Base-by-base conservation (phyloP, 2,797 vertebrate genomes). In the Hoplostethus mediterraneus region DNA sequence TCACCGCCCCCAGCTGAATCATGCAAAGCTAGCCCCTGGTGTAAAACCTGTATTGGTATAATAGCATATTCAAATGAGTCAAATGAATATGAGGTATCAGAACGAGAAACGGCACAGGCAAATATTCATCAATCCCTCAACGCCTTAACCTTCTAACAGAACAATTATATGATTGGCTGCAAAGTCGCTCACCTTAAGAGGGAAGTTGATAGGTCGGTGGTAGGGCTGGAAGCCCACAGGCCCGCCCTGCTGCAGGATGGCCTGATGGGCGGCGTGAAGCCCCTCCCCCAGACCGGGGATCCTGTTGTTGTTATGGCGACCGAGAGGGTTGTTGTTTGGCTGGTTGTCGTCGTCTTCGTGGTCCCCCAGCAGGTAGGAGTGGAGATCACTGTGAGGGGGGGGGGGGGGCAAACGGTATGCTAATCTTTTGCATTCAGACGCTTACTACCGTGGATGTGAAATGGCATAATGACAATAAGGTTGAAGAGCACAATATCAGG, bases 211-310 rank as follows among this genome's bases (percentile, higher is more conserved):
- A 70, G 98, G 97, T 45, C 97, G 95, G 25, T 95, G 96, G 89
- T 99, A 99, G 28, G 97, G 96, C 93, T 98, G 97, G 89, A 98
- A 98, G 73, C 97, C 97, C 13, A 98, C 90, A 6, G 97, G 97
- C 13, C 97, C 97, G 7, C 97, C 97, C 88, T 98, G 98, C 65
- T 97, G 98, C 71, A 99, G 92, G 78, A 99, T 98, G 90, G 98
- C 97, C 92, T 99, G 97, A 86, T 99, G 98, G 63, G 97, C 97
- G 3, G 97, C 97, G 2, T 99, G 97, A 75, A 99, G 95, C 59
- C 98, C 98, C 86, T 98, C 97, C 16, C 96, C 96, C 11, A 97
- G 95, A 42, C 95, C 90, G 17, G 95, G 96, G 6, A 98, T 95
- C 51, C 95, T 94, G 81, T 98, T 97, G 86, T 97, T 96, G 71